phyloP scores from a whole-genome alignment of 2,888 invertebrate genomes.

The Xylota sylvarum region DNA sequence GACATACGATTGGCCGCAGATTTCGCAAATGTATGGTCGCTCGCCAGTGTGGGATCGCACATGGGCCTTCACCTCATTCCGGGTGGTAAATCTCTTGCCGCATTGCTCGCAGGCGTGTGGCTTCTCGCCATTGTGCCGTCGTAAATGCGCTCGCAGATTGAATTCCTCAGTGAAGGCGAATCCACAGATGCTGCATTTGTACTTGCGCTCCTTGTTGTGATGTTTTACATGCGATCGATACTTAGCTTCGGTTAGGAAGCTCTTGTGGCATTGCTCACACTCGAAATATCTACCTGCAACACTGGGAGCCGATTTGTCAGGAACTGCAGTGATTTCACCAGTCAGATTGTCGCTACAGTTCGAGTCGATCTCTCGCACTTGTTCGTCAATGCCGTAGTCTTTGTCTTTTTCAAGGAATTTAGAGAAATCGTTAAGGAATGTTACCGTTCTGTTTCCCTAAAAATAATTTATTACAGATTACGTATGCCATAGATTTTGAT shows the following conservation, averaged over 20 bases:
- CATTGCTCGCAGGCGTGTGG: conserved; percentile 67
- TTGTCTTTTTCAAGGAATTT: conserved; percentile 65
- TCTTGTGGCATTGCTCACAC: conserved; percentile 57
- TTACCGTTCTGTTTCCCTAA: conserved; percentile 60
- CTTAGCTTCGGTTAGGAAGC: conserved; percentile 31
- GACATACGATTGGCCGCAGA: conserved; percentile 59
- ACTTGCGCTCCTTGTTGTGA: conserved; percentile 66
- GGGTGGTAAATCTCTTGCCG: conserved; percentile 67
- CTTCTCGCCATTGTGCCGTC: conserved; percentile 70
- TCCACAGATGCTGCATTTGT: conserved; percentile 74
- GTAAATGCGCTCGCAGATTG: conserved; percentile 72
- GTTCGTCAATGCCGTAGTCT: conserved; percentile 33
- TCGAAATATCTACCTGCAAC: neutral
- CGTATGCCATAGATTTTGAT: conserved; percentile 13
- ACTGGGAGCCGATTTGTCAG: neutral
- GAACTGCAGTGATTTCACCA: neutral
- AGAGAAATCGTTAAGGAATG: conserved; percentile 68
- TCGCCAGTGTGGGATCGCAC: conserved; percentile 73
- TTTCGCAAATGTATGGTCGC: conserved; percentile 73
- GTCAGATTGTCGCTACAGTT: conserved; percentile 2
- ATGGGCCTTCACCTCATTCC: conserved; percentile 70
- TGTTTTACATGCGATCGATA: conserved; percentile 33
- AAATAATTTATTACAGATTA: conserved; percentile 56
- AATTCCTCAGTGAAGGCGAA: conserved; percentile 69
- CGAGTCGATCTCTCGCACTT: conserved; percentile 21